phyloP scores from a whole-genome alignment of 2,797 vertebrate species.

The Kryptopterus vitreolus region DNA sequence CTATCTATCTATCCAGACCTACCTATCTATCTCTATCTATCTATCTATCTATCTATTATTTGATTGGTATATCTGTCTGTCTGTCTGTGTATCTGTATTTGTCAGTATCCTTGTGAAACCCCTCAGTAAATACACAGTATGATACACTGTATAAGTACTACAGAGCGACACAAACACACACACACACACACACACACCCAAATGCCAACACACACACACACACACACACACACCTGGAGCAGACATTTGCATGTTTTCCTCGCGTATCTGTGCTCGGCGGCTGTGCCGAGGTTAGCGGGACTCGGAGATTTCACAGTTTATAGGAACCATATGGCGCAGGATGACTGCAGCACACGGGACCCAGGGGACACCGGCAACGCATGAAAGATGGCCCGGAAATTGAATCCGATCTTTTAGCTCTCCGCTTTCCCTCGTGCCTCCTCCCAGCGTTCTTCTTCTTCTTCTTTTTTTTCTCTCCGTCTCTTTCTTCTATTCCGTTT shows the following conservation, averaged over 20 bases:
- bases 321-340: slow-evolving; percentile 57
- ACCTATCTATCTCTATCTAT: not conserved
- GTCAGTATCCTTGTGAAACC: not conserved
- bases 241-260: slow-evolving; percentile 47
- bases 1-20: too few relatives aligned
- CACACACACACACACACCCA: slow-evolving; percentile 6
- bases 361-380: slow-evolving; percentile 47
- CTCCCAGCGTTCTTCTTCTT: not conserved
- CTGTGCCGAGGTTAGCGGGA: slow-evolving; percentile 50
- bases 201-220: slow-evolving; percentile 13
- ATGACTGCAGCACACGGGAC: slow-evolving; percentile 54
- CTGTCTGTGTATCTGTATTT: not conserved
- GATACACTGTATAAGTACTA: not conserved
- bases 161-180: not conserved
- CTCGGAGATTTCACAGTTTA: slow-evolving; percentile 57
- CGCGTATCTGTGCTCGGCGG: slow-evolving; percentile 28
- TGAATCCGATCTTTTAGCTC: slow-evolving; percentile 47
- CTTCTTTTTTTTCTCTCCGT: not conserved
- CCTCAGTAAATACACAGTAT: too few relatives aligned
- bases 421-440: slow-evolving; percentile 7
- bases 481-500: not conserved
- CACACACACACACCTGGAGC: slow-evolving; percentile 23
- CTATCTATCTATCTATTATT: too few relatives aligned
- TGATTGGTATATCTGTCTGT: too few relatives aligned
- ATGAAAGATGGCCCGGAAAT: slow-evolving; percentile 55